Percentiles rank a stretch among this genome's conserved stretches.
These are phyloP conservation scores for Drosophila eohydei DNA, from an alignment of 2,888 invertebrate species.

Conservation along the genomic window DNA sequence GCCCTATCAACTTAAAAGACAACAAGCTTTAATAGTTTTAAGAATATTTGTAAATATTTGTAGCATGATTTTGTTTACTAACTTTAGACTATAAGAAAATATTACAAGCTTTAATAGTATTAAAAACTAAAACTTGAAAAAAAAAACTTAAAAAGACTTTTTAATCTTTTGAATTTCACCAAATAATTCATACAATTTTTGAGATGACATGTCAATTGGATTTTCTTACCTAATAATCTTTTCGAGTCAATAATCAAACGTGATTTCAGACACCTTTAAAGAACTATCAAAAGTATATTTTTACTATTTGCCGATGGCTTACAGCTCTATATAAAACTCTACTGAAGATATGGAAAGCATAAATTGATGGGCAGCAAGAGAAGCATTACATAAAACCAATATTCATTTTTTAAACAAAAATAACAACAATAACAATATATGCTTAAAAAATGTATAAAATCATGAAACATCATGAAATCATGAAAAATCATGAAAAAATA, in stretches of 20 bases:
- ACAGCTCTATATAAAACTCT: too few relatives aligned
- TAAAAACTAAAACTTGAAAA: constrained; percentile 48
- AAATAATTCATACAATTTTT: neutral
- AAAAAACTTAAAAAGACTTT: constrained; percentile 3
- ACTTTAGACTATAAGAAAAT: constrained; percentile 33
- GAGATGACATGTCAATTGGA: neutral
- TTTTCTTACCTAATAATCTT: too few relatives aligned
- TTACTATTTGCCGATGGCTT: too few relatives aligned
- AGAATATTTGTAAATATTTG: constrained; percentile 9
- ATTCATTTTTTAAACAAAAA: too few relatives aligned
- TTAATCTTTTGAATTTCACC: neutral
- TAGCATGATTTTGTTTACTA: constrained; percentile 19
- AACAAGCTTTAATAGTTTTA: constrained; percentile 52
- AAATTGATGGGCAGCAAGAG: too few relatives aligned
- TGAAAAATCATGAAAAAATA: too few relatives aligned
- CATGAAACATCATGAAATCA: too few relatives aligned
- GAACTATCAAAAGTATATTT: neutral
- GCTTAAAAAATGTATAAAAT: too few relatives aligned
- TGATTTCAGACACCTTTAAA: neutral
- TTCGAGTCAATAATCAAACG: neutral
- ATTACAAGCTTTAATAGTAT: constrained; percentile 57
- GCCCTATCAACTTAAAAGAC: constrained; percentile 23
- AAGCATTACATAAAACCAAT: too few relatives aligned
- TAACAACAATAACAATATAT: too few relatives aligned
- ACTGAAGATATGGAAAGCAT: too few relatives aligned